These are phyloP conservation scores for Poecilia latipinna DNA, from an alignment of 2,113 vertebrate species.

Conservation along the genomic window DNA sequence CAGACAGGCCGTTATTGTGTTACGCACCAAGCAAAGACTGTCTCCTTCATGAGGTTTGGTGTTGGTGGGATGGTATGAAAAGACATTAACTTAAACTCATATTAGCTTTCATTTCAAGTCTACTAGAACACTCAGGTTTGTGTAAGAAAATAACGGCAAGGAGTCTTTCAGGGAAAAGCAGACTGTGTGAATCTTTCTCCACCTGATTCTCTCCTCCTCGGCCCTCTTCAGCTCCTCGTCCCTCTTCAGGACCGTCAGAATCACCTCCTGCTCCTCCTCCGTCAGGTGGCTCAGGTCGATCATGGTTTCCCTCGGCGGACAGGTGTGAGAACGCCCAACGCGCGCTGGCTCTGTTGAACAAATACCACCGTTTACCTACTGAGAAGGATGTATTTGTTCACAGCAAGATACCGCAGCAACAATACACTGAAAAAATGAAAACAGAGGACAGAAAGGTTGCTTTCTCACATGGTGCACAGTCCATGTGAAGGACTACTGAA, in stretches of 20 bases:
- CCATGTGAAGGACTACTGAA: not conserved
- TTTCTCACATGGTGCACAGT: not conserved
- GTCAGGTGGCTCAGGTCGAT: slow-evolving; percentile 96
- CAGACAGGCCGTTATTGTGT: slow-evolving; percentile 61
- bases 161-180: not conserved
- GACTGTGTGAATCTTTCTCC: not conserved
- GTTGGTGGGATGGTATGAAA: slow-evolving; percentile 27
- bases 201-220: slow-evolving; percentile 93
- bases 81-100: slow-evolving; percentile 33
- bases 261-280: slow-evolving; percentile 92
- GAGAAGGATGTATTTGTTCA: not conserved
- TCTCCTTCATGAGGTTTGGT: slow-evolving; percentile 34
- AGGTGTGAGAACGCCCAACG: slow-evolving; percentile 9
- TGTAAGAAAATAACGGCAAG: not conserved
- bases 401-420: not conserved
- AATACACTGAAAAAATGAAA: too few relatives aligned
- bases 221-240: slow-evolving; percentile 89
- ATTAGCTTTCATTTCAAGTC: slow-evolving; percentile 16
- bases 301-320: slow-evolving; percentile 77
- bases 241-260: slow-evolving; percentile 90
- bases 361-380: not conserved
- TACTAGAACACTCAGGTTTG: not conserved
- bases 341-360: not conserved
- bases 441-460: not conserved
- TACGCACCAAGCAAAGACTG: slow-evolving; percentile 60